Conservation (phyloP, 2,113 vertebrate species). For the Nyctibius bracteatus region DNA sequence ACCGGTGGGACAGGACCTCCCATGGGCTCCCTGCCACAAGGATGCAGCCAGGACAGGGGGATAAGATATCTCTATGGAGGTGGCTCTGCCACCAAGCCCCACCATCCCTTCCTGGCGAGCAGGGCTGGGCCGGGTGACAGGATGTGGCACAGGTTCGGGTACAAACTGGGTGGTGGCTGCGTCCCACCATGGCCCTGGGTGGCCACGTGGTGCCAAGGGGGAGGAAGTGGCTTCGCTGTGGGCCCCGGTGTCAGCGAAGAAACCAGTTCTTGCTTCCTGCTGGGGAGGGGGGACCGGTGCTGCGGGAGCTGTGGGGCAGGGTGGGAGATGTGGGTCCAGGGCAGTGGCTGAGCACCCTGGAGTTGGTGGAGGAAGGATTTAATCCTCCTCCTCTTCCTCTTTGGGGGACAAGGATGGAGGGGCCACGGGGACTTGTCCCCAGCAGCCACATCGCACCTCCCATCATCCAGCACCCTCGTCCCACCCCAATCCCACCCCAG, state of each 20-base stretch:
- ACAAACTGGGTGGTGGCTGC: background rate
- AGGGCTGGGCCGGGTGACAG: background rate
- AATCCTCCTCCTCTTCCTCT: background rate
- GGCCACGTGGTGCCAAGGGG: background rate
- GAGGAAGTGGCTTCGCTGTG: conserved; percentile 6
- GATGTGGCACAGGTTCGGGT: background rate
- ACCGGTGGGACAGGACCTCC: background rate
- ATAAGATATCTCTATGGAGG: background rate
- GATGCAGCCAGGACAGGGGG: background rate
- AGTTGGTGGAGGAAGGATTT: background rate
- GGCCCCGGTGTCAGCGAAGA: background rate
- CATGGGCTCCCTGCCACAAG: rapidly evolving
- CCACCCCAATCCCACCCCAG: background rate
- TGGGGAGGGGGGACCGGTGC: rapidly evolving
- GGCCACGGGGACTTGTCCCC: background rate
- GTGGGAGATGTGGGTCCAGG: too few relatives aligned
- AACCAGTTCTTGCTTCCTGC: background rate
- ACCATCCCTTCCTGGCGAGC: background rate
- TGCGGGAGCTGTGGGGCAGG: background rate
- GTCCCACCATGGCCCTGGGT: rapidly evolving
- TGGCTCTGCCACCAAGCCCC: background rate
- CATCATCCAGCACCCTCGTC: background rate
- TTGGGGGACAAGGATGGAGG: background rate
- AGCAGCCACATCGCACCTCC: background rate
- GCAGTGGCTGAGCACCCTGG: background rate